Percentiles rank a stretch among this genome's conserved stretches.
Evolutionary conservation across 2,113 vertebrate species (phyloP).

Genomic region (Thermophis baileyi): DNA sequence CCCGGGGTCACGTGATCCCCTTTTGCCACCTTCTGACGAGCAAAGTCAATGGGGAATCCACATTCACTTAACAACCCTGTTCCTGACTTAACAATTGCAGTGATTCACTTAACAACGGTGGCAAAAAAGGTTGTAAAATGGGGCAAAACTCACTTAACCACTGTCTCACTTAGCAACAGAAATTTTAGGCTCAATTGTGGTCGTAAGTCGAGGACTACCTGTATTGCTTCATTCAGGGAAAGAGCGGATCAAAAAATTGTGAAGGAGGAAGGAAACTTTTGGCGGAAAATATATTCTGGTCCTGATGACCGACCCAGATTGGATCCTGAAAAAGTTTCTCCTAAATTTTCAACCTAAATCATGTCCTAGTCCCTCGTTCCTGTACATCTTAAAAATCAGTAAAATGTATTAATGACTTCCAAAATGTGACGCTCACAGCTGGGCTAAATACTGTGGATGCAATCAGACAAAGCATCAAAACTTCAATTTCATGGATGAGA

Average conservation of each 20-base stretch:
- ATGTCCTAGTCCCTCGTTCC: not conserved
- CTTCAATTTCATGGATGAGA: fast-evolving
- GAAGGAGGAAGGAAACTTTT: not conserved
- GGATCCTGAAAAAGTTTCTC: not conserved
- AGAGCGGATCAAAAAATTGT: not conserved
- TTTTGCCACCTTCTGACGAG: too few relatives aligned
- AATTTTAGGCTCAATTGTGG: too few relatives aligned
- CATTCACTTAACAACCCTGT: too few relatives aligned
- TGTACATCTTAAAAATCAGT: not conserved
- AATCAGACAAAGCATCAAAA: not conserved
- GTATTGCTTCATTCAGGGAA: not conserved
- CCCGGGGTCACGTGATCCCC: too few relatives aligned
- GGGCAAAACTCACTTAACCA: too few relatives aligned
- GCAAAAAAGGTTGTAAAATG: too few relatives aligned
- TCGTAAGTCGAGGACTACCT: too few relatives aligned
- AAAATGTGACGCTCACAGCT: not conserved
- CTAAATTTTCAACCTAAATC: not conserved
- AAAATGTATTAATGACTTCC: not conserved
- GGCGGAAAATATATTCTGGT: not conserved
- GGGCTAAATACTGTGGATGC: not conserved
- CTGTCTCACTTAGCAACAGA: too few relatives aligned
- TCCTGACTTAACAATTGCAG: too few relatives aligned
- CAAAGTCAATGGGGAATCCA: too few relatives aligned
- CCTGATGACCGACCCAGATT: too few relatives aligned
- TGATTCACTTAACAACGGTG: too few relatives aligned